phyloP scores from a whole-genome alignment of 2,113 vertebrate genomes.

The Eclectus roratus region DNA sequence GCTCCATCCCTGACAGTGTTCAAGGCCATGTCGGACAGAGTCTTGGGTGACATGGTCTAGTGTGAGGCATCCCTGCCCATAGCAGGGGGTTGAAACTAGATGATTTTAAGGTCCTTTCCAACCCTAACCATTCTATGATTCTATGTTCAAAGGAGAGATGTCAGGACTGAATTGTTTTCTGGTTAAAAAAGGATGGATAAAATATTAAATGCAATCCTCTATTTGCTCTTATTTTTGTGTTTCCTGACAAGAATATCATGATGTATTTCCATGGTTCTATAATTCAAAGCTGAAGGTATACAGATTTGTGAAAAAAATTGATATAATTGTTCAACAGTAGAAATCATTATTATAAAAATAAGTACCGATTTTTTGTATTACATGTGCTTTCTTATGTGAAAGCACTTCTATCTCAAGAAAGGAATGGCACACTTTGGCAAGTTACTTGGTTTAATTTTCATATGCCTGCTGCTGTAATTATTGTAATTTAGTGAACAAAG shows the following conservation, averaged over 20 bases:
- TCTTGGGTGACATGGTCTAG: too few species aligned
- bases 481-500: background rate
- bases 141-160: slow-evolving; percentile 47
- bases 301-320: background rate
- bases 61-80: too few species aligned
- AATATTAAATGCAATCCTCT: slow-evolving; percentile 56
- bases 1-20: too few species aligned
- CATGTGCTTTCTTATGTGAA: background rate
- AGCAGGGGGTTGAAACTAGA: too few species aligned
- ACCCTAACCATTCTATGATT: too few species aligned
- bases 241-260: background rate
- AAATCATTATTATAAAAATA: background rate
- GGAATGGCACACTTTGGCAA: background rate
- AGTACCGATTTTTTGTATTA: background rate
- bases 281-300: background rate
- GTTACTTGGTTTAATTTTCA: background rate
- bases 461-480: background rate
- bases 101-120: too few species aligned
- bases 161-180: slow-evolving; percentile 54
- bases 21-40: too few species aligned
- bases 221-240: slow-evolving; percentile 13
- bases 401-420: fast-evolving
- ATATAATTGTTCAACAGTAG: background rate
- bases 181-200: slow-evolving; percentile 56
- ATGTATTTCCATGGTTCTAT: background rate